phyloP scores from a whole-genome alignment of 2,797 vertebrate genomes.

The Siniperca obscura region DNA sequence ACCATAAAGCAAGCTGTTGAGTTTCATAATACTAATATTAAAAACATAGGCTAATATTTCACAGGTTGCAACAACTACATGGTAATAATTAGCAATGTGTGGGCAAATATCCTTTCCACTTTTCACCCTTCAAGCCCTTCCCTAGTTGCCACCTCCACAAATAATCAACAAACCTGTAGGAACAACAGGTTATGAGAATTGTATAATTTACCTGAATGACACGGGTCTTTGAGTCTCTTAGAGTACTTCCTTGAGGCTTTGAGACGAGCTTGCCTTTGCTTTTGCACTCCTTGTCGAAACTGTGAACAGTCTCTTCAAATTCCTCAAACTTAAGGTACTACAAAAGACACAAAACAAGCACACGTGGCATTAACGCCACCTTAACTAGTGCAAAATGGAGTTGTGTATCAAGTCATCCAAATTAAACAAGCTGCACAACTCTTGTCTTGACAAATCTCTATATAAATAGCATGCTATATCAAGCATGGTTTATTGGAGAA shows the following conservation, averaged over 20 bases:
- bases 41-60: not conserved
- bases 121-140: not conserved
- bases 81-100: not conserved
- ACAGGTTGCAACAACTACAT: not conserved
- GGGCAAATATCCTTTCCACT: not conserved
- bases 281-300: conserved; percentile 94
- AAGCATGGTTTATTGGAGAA: not conserved
- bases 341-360: conserved; percentile 36
- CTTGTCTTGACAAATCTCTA: not conserved
- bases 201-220: conserved; percentile 86
- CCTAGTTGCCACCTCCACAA: not conserved
- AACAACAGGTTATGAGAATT: not conserved
- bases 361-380: not conserved
- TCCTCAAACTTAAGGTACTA: conserved; percentile 94
- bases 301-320: conserved; percentile 90
- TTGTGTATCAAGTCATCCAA: not conserved
- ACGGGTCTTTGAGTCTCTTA: conserved; percentile 83
- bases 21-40: not conserved
- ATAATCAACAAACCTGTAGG: not conserved
- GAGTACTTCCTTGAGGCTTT: conserved; percentile 78
- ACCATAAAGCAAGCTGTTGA: not conserved
- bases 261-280: conserved; percentile 90
- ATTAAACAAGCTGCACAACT: not conserved
- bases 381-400: not conserved
- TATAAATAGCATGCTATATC: not conserved